Evolutionary conservation across 2,113 vertebrate species (phyloP).

Genomic region (Rana temporaria): DNA sequence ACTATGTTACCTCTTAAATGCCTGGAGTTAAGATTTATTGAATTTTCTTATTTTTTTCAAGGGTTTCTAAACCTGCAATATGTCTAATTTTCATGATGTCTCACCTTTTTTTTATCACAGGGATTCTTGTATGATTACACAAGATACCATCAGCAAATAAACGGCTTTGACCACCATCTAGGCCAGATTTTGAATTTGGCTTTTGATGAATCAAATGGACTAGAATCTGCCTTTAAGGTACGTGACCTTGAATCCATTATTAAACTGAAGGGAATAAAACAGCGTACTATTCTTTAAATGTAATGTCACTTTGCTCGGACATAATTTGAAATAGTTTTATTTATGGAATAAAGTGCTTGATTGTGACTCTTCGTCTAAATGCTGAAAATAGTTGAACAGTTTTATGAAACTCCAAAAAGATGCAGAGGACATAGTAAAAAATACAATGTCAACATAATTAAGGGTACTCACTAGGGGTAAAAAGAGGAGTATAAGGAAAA

Average conservation of each 20-base stretch:
- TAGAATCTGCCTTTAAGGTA: conserved; percentile 77
- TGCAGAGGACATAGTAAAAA: conserved; percentile 70
- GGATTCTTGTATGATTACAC: conserved; percentile 80
- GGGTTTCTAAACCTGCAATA: conserved; percentile 53
- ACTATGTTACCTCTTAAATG: too few species aligned
- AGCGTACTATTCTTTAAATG: not conserved
- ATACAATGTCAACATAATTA: conserved; percentile 69
- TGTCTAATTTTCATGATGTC: conserved; percentile 17
- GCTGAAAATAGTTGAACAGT: conserved; percentile 39
- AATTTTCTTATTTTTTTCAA: too few species aligned
- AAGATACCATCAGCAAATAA: conserved; percentile 78
- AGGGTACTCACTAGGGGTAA: conserved; percentile 41
- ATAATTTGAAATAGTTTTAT: not conserved
- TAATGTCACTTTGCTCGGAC: not conserved
- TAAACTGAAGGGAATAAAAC: not conserved
- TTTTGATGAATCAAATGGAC: conserved; percentile 78
- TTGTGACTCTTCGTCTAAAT: conserved; percentile 37
- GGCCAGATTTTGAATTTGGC: conserved; percentile 75
- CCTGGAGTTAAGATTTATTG: too few species aligned
- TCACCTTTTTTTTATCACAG: conserved; percentile 64
- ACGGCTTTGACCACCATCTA: conserved; percentile 72
- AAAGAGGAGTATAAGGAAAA: conserved; percentile 69
- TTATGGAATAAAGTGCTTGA: not conserved
- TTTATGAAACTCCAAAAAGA: conserved; percentile 59
- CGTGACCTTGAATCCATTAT: conserved; percentile 32